Base-by-base conservation (phyloP, 2,113 vertebrate species). In the Phylloscopus trochilus region DNA sequence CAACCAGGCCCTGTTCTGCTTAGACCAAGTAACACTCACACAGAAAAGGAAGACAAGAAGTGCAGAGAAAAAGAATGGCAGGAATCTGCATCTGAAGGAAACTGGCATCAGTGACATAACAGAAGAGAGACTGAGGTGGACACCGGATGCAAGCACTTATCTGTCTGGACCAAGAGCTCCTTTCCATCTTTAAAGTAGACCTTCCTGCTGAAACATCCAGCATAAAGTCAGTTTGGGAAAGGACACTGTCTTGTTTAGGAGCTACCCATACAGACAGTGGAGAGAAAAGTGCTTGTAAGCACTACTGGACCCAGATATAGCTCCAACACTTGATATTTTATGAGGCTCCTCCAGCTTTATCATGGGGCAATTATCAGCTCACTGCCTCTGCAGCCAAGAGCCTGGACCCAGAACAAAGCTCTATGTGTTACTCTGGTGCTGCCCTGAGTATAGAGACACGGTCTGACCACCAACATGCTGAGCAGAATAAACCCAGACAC, bases 401-500 rank as follows among this genome's bases (percentile, higher is more conserved):
- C 19, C 49, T 56, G 41, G 52, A 31, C 35, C 56, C 7, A 11
- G 55, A 93, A 96, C 94, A 97, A 92, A 85, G 80, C 68, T 10
- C 39, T 63, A 3, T 77, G 89, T 97, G 91, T 95, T 93, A 33
- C 7, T 74, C 79, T 73, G 22, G 35, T 2, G 0, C 82, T 84
- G 68, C 33, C 74, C n/a, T 51, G 63, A 83, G 59, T 11, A 73
- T 0, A 92, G 82, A 82, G 51, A 63, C 63, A 70, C 24, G 62
- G 51, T n/a, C 87, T 96, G 91, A 69, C 70, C 64, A 76, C 87
- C 84, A 31, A 64, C 47, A 51, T 33, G 53, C 18, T 0, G 2
- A 84, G 43, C 23, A 93, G 55, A 91, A 89, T 10, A 83, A 80
- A 83, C 16, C 83, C 68, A 91, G 86, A 97, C 89, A 96, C 80